Percentiles rank a stretch among this genome's conserved stretches.
Conservation (phyloP, 2,888 invertebrate genomes). For the Chrysotoxum bicinctum region DNA sequence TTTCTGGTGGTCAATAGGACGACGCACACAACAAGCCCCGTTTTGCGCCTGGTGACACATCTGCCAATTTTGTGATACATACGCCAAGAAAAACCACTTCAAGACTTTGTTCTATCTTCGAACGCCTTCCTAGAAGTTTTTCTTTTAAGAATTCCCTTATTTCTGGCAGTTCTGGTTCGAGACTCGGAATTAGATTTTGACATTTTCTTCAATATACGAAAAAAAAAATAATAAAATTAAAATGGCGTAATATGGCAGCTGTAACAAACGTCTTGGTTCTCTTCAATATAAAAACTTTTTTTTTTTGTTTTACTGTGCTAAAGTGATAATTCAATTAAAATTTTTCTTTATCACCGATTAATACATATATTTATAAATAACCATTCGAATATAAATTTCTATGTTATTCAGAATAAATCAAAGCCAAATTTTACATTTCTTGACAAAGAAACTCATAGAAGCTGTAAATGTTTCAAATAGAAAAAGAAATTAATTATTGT, state of each 20-base stretch:
- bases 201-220: constrained; percentile 5
- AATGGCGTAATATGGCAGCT: constrained; percentile 71
- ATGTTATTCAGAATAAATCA: neutral
- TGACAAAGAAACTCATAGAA: constrained; percentile 8
- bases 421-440: constrained; percentile 31
- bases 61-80: too few species aligned
- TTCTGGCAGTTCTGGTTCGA: constrained; percentile 22
- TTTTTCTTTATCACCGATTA: neutral
- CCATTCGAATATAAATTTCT: neutral
- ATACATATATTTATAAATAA: constrained; percentile 13
- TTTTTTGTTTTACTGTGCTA: constrained; percentile 22
- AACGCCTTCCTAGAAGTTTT: neutral
- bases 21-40: too few species aligned
- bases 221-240: neutral
- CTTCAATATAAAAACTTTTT: neutral
- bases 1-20: too few species aligned
- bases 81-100: too few species aligned
- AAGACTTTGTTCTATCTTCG: neutral
- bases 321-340: constrained; percentile 61
- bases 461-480: constrained; percentile 39
- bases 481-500: constrained; percentile 7
- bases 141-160: too few species aligned
- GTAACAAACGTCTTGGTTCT: constrained; percentile 33
- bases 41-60: too few species aligned
- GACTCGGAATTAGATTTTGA: constrained; percentile 34